phyloP scores from a whole-genome alignment of 2,797 vertebrate genomes.

The Clamator glandarius region DNA sequence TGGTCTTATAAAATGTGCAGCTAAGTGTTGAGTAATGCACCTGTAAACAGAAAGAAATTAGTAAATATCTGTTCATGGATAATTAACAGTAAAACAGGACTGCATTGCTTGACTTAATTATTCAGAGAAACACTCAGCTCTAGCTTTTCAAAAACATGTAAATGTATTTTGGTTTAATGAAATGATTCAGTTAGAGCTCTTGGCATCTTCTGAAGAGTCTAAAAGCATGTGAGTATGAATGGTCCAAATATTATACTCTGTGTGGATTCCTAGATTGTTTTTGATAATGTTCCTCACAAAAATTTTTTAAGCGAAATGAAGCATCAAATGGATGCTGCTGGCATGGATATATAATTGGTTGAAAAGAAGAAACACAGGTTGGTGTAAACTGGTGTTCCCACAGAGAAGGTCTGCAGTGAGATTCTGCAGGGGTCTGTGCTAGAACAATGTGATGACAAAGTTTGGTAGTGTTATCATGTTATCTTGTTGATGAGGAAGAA shows the following conservation, averaged over 20 bases:
- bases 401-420: neutral
- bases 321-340: neutral
- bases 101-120: neutral
- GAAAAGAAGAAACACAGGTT: neutral
- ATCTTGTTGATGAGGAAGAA: neutral
- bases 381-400: neutral
- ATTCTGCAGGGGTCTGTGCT: neutral
- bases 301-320: neutral
- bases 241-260: neutral
- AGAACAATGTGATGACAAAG: neutral
- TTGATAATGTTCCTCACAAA: neutral
- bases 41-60: neutral
- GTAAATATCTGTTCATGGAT: neutral
- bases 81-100: neutral
- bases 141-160: neutral
- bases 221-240: neutral
- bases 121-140: neutral
- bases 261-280: neutral
- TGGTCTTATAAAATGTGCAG: neutral
- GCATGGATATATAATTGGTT: neutral
- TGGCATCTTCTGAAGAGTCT: neutral
- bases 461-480: neutral
- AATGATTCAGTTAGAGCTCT: neutral
- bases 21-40: neutral
- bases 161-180: neutral